Conservation (phyloP, 2,888 invertebrate genomes). For the Leucozona laternaria region DNA sequence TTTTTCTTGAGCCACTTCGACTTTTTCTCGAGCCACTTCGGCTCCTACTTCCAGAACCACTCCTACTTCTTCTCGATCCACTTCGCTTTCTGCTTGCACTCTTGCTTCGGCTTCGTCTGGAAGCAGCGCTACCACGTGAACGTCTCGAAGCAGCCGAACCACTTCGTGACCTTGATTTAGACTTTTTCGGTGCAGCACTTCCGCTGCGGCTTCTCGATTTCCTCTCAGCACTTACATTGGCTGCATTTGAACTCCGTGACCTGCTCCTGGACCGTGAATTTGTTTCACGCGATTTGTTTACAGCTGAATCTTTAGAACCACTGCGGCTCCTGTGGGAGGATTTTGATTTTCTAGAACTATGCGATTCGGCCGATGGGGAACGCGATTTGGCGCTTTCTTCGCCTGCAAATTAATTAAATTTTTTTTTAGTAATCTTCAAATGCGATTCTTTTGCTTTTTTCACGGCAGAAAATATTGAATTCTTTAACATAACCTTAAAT, state of each 20-base stretch:
- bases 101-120: slow-evolving; percentile 65
- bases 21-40: slow-evolving; percentile 77
- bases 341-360: slow-evolving; percentile 57
- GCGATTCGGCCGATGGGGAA: slow-evolving; percentile 63
- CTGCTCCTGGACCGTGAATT: slow-evolving; percentile 76
- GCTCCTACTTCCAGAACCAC: slow-evolving; percentile 76
- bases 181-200: slow-evolving; percentile 58
- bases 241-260: slow-evolving; percentile 66
- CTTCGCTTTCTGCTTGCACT: slow-evolving; percentile 73
- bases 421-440: neutral
- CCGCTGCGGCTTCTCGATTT: slow-evolving; percentile 75
- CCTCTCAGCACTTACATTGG: slow-evolving; percentile 26
- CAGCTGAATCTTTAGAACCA: slow-evolving; percentile 47
- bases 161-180: slow-evolving; percentile 63
- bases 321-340: slow-evolving; percentile 51
- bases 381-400: slow-evolving; percentile 51
- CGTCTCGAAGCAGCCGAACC: slow-evolving; percentile 50
- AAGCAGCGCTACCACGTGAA: slow-evolving; percentile 56
- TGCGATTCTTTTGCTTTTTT: neutral
- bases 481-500: slow-evolving; percentile 56
- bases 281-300: slow-evolving; percentile 33
- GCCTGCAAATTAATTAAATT: neutral
- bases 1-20: slow-evolving; percentile 76
- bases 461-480: slow-evolving; percentile 7
- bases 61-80: slow-evolving; percentile 73